Percentiles rank a stretch among this genome's conserved stretches.
Conservation (phyloP, 1,140 invertebrate genomes). For the Hydropsyche tenuis region DNA sequence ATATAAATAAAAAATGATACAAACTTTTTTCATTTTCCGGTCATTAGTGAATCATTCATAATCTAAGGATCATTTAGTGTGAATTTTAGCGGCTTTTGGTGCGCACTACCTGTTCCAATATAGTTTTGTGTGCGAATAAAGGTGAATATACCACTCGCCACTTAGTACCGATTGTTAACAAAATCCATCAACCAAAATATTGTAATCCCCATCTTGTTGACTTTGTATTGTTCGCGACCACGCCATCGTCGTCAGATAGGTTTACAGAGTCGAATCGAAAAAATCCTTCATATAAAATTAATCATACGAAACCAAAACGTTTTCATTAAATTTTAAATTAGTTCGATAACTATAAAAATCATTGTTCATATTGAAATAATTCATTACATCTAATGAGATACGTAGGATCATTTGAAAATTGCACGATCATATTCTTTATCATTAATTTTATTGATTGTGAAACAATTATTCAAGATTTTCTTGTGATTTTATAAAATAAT, state of each 20-base stretch:
- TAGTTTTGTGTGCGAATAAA: conserved; percentile 10
- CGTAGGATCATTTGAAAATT: too few species aligned
- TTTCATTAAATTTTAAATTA: too few species aligned
- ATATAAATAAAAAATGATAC: neutral
- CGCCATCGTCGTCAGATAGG: neutral
- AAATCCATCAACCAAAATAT: conserved; percentile 43
- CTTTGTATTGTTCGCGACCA: conserved; percentile 41
- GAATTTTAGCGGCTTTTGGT: neutral
- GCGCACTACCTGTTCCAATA: conserved; percentile 26
- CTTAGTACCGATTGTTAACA: conserved; percentile 45
- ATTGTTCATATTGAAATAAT: too few species aligned
- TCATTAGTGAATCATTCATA: neutral
- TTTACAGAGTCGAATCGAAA: conserved; percentile 8
- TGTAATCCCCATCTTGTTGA: conserved; percentile 44
- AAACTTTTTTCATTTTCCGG: neutral
- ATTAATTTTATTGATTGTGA: too few species aligned
- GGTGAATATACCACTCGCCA: conserved; percentile 21
- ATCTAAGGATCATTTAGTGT: neutral
- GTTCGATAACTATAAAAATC: too few species aligned
- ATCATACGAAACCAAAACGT: too few species aligned
- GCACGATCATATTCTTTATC: too few species aligned
- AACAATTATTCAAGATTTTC: neutral
- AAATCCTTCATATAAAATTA: neutral
- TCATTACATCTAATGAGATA: too few species aligned
- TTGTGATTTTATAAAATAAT: neutral